These are phyloP conservation scores for Scaptomyza flava DNA, from an alignment of 2,888 invertebrate species.

Conservation along the genomic window DNA sequence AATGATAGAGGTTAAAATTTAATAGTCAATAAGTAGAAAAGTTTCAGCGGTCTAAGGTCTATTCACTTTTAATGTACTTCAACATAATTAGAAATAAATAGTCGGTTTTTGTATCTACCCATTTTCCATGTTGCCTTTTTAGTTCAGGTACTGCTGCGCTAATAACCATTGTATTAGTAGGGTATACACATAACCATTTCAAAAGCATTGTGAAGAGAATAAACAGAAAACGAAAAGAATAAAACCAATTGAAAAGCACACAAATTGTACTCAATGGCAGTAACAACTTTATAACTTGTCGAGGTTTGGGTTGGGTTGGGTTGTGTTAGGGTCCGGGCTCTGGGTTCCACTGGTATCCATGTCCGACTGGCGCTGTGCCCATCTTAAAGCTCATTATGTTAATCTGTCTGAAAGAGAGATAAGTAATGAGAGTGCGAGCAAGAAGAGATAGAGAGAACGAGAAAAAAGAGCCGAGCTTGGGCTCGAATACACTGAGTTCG, in stretches of 20 bases:
- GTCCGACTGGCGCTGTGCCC: slow-evolving; percentile 40
- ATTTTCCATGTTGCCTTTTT: not conserved
- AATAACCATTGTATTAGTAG: slow-evolving; percentile 33
- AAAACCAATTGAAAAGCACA: slow-evolving; percentile 46
- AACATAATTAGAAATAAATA: not conserved
- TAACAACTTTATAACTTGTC: slow-evolving; percentile 68
- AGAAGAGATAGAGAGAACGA: slow-evolving; percentile 11
- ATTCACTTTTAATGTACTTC: slow-evolving; percentile 19
- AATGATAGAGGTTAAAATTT: too few species aligned
- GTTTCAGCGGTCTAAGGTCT: not conserved
- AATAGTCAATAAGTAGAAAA: slow-evolving; percentile 7
- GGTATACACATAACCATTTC: slow-evolving; percentile 46
- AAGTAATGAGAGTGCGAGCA: slow-evolving; percentile 8
- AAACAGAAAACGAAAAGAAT: slow-evolving; percentile 15
- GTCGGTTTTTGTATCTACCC: not conserved
- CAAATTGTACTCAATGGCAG: slow-evolving; percentile 71
- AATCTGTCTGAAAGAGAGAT: slow-evolving; percentile 51
- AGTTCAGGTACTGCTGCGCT: slow-evolving; percentile 7
- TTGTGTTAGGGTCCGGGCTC: not conserved
- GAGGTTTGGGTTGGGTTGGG: not conserved
- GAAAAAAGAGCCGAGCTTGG: not conserved
- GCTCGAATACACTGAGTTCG: slow-evolving; percentile 28
- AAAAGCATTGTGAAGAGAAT: slow-evolving; percentile 31
- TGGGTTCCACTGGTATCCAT: slow-evolving; percentile 22
- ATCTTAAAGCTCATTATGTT: slow-evolving; percentile 69